phyloP scores from a whole-genome alignment of 2,888 invertebrate species.

The Onchidella celtica region DNA sequence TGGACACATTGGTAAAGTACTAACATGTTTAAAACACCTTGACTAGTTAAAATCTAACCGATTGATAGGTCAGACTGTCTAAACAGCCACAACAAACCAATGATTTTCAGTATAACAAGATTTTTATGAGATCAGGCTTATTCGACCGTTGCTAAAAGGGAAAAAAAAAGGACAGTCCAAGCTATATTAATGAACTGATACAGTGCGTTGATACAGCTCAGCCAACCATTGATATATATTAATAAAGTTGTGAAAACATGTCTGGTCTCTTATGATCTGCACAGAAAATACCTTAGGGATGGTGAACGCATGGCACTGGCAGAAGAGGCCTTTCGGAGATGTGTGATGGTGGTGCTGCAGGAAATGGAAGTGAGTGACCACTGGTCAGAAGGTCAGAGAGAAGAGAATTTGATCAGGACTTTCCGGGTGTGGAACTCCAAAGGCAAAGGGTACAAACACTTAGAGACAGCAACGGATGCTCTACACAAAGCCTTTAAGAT shows the following conservation, averaged over 20 bases:
- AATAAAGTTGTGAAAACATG: no score
- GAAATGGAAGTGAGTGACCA: conserved; percentile 75
- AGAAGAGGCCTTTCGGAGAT: conserved; percentile 85
- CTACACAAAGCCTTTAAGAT: conserved; percentile 54
- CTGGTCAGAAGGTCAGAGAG: conserved; percentile 67
- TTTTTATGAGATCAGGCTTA: no score
- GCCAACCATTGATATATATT: no score
- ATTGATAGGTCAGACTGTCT: no score
- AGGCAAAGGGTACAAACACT: conserved; percentile 23
- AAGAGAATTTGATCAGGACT: conserved; percentile 82
- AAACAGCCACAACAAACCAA: no score
- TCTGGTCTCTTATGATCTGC: neutral
- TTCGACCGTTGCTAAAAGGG: no score
- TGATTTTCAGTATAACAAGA: no score
- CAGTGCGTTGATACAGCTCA: no score
- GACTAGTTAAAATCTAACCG: no score
- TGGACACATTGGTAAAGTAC: neutral
- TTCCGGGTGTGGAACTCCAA: conserved; percentile 85
- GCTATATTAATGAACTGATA: no score
- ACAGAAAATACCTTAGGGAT: conserved; percentile 90
- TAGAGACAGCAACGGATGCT: conserved; percentile 16
- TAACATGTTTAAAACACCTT: neutral
- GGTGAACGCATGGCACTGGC: conserved; percentile 90
- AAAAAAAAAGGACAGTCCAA: no score
- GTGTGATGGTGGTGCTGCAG: conserved; percentile 81